Evolutionary conservation across 37 sponge, comb jelly and placozoan genomes (phyloP).

Genomic region (Beroe ovata): DNA sequence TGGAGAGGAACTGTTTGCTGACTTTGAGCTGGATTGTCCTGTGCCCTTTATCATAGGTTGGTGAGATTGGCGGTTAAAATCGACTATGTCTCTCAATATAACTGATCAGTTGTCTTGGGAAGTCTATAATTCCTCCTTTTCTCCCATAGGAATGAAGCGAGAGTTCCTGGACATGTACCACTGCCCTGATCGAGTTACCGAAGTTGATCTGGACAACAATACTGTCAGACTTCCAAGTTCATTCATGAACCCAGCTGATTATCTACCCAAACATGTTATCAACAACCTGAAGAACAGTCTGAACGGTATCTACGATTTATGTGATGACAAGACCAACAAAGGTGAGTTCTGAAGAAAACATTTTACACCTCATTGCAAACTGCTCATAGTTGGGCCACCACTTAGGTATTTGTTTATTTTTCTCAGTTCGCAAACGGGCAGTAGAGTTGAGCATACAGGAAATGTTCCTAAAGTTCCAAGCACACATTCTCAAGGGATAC

Average conservation of each 20-base stretch:
- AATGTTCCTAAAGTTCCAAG: constrained; percentile 56
- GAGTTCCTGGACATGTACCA: constrained; percentile 61
- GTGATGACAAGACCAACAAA: constrained; percentile 19
- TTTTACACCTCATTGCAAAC: too few relatives aligned
- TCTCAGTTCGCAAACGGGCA: constrained; percentile 12
- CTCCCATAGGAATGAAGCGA: constrained; percentile 57
- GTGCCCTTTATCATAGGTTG: constrained; percentile 57
- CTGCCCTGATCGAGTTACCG: constrained; percentile 45
- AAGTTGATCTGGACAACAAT: constrained; percentile 56
- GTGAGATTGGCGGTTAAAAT: too few relatives aligned
- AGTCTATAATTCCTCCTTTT: too few relatives aligned
- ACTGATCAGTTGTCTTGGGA: too few relatives aligned
- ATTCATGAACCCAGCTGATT: constrained; percentile 28
- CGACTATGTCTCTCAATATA: too few relatives aligned
- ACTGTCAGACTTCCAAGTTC: constrained; percentile 4
- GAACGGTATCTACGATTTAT: background rate
- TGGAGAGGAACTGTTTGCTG: constrained; percentile 38
- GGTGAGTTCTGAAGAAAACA: background rate
- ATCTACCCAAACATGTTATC: constrained; percentile 5
- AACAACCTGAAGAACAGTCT: constrained; percentile 56
- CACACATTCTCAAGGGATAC: constrained; percentile 17
- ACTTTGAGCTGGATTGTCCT: constrained; percentile 31
- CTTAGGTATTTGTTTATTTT: too few relatives aligned
- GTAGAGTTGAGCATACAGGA: constrained; percentile 49
- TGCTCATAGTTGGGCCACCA: too few relatives aligned